Conservation (phyloP, 2,797 vertebrate species). For the Neomorphus geoffroyi region DNA sequence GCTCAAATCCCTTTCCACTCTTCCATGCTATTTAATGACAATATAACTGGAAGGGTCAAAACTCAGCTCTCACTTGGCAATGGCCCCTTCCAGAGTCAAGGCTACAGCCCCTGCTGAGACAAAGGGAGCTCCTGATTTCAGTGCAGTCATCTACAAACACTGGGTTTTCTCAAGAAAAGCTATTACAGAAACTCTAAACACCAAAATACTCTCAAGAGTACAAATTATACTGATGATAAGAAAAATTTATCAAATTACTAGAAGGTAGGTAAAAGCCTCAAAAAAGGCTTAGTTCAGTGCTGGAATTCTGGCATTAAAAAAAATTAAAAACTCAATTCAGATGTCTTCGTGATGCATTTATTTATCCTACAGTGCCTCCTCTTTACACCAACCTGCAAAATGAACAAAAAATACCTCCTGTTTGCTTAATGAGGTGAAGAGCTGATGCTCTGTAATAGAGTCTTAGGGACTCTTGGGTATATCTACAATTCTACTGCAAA, state of each 20-base stretch:
- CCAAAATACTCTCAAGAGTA: background rate
- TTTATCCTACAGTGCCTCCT: background rate
- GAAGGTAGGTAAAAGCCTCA: background rate
- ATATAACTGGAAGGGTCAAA: background rate
- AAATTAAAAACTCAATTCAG: background rate
- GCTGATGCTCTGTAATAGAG: background rate
- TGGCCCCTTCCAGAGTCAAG: background rate
- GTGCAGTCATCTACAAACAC: background rate
- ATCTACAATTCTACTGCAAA: background rate
- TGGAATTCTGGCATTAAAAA: background rate
- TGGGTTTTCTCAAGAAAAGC: background rate
- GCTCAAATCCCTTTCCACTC: background rate
- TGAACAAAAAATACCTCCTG: background rate
- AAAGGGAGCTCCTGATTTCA: background rate
- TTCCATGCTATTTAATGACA: background rate
- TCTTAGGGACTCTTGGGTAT: background rate
- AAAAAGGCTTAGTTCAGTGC: background rate
- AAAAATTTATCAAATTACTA: background rate
- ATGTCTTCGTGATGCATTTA: background rate
- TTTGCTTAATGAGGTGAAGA: background rate
- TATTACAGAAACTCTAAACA: background rate
- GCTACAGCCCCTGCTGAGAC: background rate
- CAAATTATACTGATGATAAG: background rate
- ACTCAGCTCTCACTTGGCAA: background rate
- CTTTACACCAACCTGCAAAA: background rate